Base-by-base conservation (phyloP, 2,888 invertebrate genomes). In the Acanthoscelides obtectus region DNA sequence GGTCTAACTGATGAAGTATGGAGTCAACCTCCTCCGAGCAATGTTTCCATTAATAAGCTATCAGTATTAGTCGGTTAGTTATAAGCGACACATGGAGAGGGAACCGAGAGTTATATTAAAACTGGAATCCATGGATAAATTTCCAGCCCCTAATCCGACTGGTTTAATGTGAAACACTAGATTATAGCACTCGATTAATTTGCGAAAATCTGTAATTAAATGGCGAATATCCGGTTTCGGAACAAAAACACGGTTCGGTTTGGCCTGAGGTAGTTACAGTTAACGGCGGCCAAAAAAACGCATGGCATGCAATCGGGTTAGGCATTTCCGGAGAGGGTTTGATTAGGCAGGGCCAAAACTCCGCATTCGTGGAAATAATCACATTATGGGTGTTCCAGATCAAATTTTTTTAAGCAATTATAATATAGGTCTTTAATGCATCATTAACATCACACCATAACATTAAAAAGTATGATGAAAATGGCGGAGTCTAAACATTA, bases 131-230 rank as follows among this genome's bases (percentile, higher is more conserved):
- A 45, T 45, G 12, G 45, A 45, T 45, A 45, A 45, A 45, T 45
- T 45, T 45, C 45, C 1, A 45, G 45, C 6, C 45, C 45, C 45
- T 45, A 45, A 45, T 45, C 45, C 45, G 45, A 45, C 45, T 12
- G 45, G 45, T 12, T 45, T 45, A 45, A 45, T 45, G 45, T 45
- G 45, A 45, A 45, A 45, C 45, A 45, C 8, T 45, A 45, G 45
- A 45, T 45, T 45, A 45, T 12, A 45, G 66, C 66, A 22, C 66
- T 21, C 66, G 66, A 66, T 66, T 66, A 66, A 66, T 66, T 66
- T 66, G 22, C 20, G 66, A 66, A 66, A 66, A 66, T 66, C 66
- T 20, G 66, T 66, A 66, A 66, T 66, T 66, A 66, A 66, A 66
- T 66, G 17, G 45, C 45, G 45, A 45, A 45, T 45, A 45, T 45